Evolutionary conservation across 2,888 invertebrate genomes (phyloP), one percentile per base, ranked within the genome.

Genomic region (Callimorpha dominula): DNA sequence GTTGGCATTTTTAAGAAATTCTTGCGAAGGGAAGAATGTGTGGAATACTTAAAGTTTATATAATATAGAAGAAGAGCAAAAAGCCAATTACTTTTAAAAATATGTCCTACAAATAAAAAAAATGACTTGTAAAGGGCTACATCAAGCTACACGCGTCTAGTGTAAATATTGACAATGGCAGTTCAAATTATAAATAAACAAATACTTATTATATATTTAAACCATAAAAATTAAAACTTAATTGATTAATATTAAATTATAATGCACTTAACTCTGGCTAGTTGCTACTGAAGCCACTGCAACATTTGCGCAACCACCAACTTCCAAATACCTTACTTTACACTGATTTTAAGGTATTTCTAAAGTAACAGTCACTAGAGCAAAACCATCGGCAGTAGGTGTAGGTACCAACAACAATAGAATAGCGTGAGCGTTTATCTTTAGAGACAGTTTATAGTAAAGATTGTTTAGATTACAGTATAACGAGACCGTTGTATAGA

Each of bases 371-470:
- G 5, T 46, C 11, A 31, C 11, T 66, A n/a, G 54, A 67, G n/a
- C 6, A 67, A 42, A 67, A n/a, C 12, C 52, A 12, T 54, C 17
- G 9, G 52, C 5, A n/a, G 43, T 64, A 43, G 43, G 17, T 64
- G 42, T 43, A 17, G 14, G 1, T 17, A n/a, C 1, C n/a, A 7
- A 9, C 31, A 43, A n/a, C 20, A 63, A 42, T n/a, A 64, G 14
- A 52, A 63, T 79, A 60, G 80, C 82, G 80, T 81, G 84, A 69
- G 65, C 40, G 15, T 63, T 52, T 15, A 65, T 49, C 73, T 70
- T 72, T 42, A 66, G 62, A 71, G 68, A 74, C 65, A 74, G 20
- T 43, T 68, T 65, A 78, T 64, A 68, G 15, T 20, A 49, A n/a
- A 71, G n/a, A 60, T 66, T n/a, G 20, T 46, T 43, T 60, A 65